These are phyloP conservation scores for Neosilurus mollespiculum DNA, from an alignment of 2,797 vertebrate genomes.

Conservation along the genomic window DNA sequence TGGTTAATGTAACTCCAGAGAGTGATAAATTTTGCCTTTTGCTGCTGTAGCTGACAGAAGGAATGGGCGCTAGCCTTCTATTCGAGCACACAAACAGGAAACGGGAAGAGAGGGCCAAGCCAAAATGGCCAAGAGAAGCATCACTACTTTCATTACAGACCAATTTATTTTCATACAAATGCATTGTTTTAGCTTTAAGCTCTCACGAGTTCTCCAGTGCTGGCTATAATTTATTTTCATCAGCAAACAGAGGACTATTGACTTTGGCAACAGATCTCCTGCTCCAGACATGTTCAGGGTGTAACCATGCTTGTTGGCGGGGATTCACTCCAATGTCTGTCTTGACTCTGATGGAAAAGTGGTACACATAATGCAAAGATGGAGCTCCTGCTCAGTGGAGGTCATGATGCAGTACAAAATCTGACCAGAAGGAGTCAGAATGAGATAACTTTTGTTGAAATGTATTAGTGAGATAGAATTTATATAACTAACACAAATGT, in stretches of 20 bases:
- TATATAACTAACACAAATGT: neutral
- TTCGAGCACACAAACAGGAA: slow-evolving; percentile 15
- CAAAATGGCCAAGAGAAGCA: slow-evolving; percentile 14
- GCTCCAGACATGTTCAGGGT: no score
- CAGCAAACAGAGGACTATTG: neutral
- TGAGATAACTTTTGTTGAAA: neutral
- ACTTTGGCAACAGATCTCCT: neutral
- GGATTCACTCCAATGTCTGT: no score
- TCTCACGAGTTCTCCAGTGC: neutral
- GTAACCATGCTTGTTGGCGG: no score
- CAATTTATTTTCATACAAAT: slow-evolving; percentile 1
- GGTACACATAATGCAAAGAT: no score
- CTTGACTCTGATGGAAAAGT: no score
- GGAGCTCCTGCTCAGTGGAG: neutral
- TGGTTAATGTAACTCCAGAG: slow-evolving; percentile 30
- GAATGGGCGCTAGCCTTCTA: slow-evolving; percentile 1
- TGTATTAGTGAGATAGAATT: neutral
- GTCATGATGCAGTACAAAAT: neutral
- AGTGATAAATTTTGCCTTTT: slow-evolving; percentile 23
- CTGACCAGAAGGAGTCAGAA: slow-evolving; percentile 41
- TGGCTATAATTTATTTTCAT: neutral
- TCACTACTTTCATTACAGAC: slow-evolving; percentile 1
- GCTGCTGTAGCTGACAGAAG: slow-evolving; percentile 16
- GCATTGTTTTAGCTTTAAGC: neutral
- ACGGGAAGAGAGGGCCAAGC: neutral